These are phyloP conservation scores for Oxyscelio sp. DNA, from an alignment of 2,888 invertebrate genomes.

Conservation along the genomic window DNA sequence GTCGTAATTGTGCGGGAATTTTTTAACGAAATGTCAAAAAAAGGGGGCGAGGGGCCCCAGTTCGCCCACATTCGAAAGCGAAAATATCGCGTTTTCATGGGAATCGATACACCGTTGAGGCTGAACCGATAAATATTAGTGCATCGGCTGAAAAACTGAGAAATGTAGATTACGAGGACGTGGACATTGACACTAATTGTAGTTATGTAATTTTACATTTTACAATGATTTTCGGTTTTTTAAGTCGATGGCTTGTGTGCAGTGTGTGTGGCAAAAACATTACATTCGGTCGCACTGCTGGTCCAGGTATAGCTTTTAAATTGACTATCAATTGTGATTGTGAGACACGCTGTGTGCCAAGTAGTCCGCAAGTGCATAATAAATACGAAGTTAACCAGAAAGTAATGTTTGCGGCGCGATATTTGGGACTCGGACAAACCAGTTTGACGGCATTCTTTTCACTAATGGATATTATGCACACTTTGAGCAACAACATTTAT, in stretches of 20 bases:
- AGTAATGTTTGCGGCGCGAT: background rate
- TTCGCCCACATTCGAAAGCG: no score
- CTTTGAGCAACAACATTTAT: conserved; percentile 1
- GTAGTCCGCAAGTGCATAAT: background rate
- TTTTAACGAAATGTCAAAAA: no score
- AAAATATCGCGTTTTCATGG: background rate
- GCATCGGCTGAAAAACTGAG: conserved; percentile 6
- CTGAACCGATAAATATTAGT: conserved; percentile 5
- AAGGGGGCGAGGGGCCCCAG: no score
- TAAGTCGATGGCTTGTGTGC: conserved; percentile 4
- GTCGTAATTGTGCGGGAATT: no score
- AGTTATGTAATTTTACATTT: conserved; percentile 11
- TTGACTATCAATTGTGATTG: background rate
- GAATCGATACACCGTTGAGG: conserved; percentile 6
- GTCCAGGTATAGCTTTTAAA: conserved; percentile 9
- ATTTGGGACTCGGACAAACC: background rate
- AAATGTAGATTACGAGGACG: background rate
- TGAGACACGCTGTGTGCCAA: background rate
- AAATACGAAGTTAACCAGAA: background rate
- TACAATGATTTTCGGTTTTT: background rate
- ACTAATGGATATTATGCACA: conserved; percentile 24
- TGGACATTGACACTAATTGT: background rate
- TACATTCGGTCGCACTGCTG: conserved; percentile 7
- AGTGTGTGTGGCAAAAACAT: background rate
- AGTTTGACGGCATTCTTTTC: background rate